These are phyloP conservation scores for Brachionus paranguensis DNA, from an alignment of 1,140 invertebrate genomes.

Conservation along the genomic window DNA sequence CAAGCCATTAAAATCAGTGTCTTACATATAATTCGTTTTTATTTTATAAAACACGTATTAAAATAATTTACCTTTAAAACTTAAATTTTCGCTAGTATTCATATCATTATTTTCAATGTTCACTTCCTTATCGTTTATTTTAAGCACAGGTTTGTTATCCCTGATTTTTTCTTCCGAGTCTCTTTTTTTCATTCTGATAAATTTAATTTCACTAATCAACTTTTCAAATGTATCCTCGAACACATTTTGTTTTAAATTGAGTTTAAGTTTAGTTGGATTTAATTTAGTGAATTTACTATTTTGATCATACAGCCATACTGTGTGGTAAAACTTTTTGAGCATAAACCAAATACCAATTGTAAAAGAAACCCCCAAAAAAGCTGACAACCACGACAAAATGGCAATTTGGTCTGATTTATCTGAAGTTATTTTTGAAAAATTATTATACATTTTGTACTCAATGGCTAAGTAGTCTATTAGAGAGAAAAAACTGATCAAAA, in stretches of 20 bases:
- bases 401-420: neutral
- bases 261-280: neutral
- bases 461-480: neutral
- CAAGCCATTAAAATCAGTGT: neutral
- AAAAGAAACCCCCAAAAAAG: neutral
- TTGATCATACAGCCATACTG: neutral
- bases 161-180: neutral
- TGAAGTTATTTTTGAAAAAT: neutral
- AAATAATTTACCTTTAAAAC: neutral
- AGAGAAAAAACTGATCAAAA: neutral
- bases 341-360: neutral
- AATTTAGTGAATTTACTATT: neutral
- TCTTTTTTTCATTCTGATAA: neutral
- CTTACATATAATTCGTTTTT: neutral
- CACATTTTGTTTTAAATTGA: neutral
- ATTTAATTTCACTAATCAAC: neutral
- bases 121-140: neutral
- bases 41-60: neutral
- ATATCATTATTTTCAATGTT: neutral
- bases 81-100: neutral
- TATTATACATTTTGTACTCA: neutral
- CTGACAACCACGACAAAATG: neutral
- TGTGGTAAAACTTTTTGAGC: neutral
- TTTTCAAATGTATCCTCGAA: neutral
- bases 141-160: neutral